A percentile compares a stretch with the other conserved stretches of the same genome.
These are phyloP conservation scores for Psittacula derbiana DNA, from an alignment of 2,797 vertebrate species.

Conservation along the genomic window DNA sequence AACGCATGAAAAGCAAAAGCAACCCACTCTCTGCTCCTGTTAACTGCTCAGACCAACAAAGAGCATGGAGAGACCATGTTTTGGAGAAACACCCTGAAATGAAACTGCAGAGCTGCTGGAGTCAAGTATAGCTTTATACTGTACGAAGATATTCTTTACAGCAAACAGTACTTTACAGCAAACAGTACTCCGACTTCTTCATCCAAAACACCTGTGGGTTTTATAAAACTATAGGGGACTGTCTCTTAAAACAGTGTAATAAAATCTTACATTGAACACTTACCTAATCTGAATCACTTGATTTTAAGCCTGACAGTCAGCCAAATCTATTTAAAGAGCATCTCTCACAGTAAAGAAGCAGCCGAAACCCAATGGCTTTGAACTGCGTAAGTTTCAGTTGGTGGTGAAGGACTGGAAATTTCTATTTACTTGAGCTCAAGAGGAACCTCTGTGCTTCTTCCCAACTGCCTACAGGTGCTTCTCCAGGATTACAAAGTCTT, in stretches of 20 bases:
- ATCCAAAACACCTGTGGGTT: background rate
- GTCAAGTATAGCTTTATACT: background rate
- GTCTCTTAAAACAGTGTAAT: background rate
- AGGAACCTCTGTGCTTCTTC: background rate
- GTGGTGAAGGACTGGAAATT: background rate
- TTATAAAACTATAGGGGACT: background rate
- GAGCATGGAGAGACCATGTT: background rate
- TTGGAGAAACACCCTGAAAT: background rate
- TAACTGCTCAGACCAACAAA: background rate
- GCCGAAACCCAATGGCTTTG: background rate
- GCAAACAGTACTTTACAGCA: background rate
- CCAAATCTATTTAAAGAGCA: constrained; percentile 54
- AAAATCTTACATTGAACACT: constrained; percentile 29
- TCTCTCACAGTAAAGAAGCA: background rate
- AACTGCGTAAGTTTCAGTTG: background rate
- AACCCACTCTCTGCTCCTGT: background rate
- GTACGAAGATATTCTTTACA: background rate
- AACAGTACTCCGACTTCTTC: background rate
- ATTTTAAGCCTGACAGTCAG: constrained; percentile 58
- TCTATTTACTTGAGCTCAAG: background rate
- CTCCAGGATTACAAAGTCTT: background rate
- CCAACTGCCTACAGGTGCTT: background rate
- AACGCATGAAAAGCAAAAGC: background rate
- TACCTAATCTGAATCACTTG: constrained; percentile 63
- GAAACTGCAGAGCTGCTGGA: background rate